Percentiles rank a stretch among this genome's conserved stretches.
phyloP scores from a whole-genome alignment of 2,888 invertebrate species.

The Furcula furcula region DNA sequence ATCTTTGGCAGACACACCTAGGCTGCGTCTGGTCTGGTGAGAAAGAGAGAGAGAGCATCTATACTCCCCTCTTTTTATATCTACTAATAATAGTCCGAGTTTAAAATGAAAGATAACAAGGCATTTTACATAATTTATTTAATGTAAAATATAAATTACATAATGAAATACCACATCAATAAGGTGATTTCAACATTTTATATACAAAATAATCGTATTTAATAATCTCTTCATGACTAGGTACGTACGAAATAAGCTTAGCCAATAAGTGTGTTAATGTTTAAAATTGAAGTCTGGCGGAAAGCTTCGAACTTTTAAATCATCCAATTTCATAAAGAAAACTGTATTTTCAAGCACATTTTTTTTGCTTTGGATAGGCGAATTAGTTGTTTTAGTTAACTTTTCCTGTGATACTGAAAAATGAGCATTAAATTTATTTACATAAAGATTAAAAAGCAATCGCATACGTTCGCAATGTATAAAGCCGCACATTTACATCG shows the following conservation, averaged over 20 bases:
- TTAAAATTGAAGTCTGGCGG: conserved; percentile 32
- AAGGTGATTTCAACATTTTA: conserved; percentile 61
- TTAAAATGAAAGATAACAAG: conserved; percentile 14
- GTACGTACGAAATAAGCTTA: conserved; percentile 46
- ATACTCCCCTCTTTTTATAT: too few relatives aligned
- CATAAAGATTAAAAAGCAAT: conserved; percentile 54
- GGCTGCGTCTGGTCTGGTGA: too few relatives aligned
- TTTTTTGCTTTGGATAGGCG: conserved; percentile 3
- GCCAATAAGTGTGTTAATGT: conserved; percentile 50
- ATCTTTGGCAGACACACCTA: too few relatives aligned
- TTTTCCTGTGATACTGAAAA: conserved; percentile 28
- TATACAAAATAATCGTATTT: conserved; percentile 73
- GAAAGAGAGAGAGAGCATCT: too few relatives aligned
- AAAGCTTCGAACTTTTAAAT: conserved; percentile 30
- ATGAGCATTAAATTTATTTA: conserved; percentile 61
- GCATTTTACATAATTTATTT: conserved; percentile 61
- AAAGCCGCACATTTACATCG: conserved; percentile 58
- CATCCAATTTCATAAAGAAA: conserved; percentile 34
- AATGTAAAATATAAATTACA: conserved; percentile 63
- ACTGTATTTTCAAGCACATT: too few relatives aligned
- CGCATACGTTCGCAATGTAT: conserved; percentile 50
- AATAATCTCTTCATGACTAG: conserved; percentile 75
- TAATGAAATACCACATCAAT: conserved; percentile 56
- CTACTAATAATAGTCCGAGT: too few relatives aligned
- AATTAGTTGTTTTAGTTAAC: conserved; percentile 5